Evolutionary conservation across 2,797 vertebrate species (phyloP), one percentile per base, ranked within the genome.

Genomic region (Muscicapa comitata): DNA sequence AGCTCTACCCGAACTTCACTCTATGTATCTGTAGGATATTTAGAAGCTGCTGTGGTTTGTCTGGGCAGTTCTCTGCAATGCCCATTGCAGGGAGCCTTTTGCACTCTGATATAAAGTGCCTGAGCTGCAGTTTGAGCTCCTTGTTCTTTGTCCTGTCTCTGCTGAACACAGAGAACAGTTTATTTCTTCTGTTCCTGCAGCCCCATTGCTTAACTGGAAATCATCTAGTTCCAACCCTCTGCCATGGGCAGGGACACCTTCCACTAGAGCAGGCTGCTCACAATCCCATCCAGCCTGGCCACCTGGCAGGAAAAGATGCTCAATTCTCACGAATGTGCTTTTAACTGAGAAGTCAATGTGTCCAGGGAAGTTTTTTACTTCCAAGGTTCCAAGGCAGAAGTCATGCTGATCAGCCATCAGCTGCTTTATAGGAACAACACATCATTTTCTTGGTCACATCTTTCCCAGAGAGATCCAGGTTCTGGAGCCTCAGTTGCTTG

Each of bases 11-110:
- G 12, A 51, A n/a, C 18, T 24, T 47, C 55, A 50, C 23, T 42
- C 45, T 1, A 20, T 0, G 0, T 10, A 3, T 59, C 45, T 85
- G 45, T 71, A 31, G 65, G 55, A 31, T 45, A 2, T 40, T 29
- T 37, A 19, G 26, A 25, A 54, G 33, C 40, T 4, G 1, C 65
- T 0, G 0, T 28, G n/a, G 24, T 77, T 72, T 68, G 40, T n/a
- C 31, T 1, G 2, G 58, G 29, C 43, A 15, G 5, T 66, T 55
- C 66, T 55, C 28, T 75, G 63, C 62, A 21, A 43, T 51, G 67
- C 51, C 31, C n/a, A 14, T 40, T 58, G 53, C 47, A 62, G 59
- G 63, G 31, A 80, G 63, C 80, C 13, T 62, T 42, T 45, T 23
- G 17, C 48, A 23, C 25, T 42, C 25, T 45, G 31, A n/a, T 20